Base-by-base conservation (phyloP, 2,797 vertebrate genomes). In the Florisuga fusca region DNA sequence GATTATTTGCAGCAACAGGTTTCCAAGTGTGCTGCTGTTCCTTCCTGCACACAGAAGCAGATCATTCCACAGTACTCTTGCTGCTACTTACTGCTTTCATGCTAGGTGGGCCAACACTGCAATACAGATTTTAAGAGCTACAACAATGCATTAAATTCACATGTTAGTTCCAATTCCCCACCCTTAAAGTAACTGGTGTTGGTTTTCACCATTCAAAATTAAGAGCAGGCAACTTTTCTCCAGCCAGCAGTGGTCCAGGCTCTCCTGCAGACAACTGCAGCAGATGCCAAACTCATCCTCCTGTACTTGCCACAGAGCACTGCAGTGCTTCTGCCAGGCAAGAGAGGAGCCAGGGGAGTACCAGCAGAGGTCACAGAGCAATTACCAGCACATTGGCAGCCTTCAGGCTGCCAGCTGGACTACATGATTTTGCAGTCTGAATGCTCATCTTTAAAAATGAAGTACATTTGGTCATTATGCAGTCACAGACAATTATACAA, bases 401-500 rank as follows among this genome's bases (percentile, higher is more conserved):
- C 54, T 89, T 87, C 62, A 84, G 46, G 31, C 31, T 82, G 75
- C 45, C 67, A 84, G 46, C 25, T 87, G 74, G 45, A 72, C 85
- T 57, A 64, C 22, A 34, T 38, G 67, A 50, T 41, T 66, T 53
- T 38, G 34, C 66, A 74, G 29, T 51, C 45, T 81, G 71, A 91
- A 82, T 33, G 13, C 22, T 57, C 51, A 45, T 66, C 76, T 94
- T 87, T 29, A 43, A 41, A 62, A 87, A 63, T 41, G 36, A 59
- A 77, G 50, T 63, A 58, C 13, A 43, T 74, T 75, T 63, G 36
- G 33, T 50, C 63, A 46, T 59, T 58, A 63, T 4, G 41, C 15
- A 75, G 63, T 46, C 89, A 92, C 21, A 53, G 53, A 41, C 9
- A 87, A 84, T 79, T 26, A 66, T 5, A 48, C 10, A 77, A 50